These are phyloP conservation scores for Lophius americanus DNA, from an alignment of 2,797 vertebrate species.

Conservation along the genomic window DNA sequence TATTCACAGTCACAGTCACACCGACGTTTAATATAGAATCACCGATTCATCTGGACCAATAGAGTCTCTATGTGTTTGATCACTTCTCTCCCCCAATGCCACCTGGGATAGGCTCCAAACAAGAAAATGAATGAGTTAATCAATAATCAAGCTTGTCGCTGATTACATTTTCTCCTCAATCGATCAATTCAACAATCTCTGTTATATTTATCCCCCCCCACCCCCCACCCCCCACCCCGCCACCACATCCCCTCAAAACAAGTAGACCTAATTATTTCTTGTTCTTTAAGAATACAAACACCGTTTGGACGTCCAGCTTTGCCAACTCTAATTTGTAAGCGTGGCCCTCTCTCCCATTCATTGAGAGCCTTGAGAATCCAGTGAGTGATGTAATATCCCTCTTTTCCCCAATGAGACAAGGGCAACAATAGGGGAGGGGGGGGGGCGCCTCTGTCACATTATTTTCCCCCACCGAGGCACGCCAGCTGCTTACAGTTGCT, in stretches of 20 bases:
- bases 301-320: slow-evolving; percentile 55
- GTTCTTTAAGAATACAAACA: slow-evolving; percentile 35
- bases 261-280: slow-evolving; percentile 22
- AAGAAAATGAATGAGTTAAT: no score
- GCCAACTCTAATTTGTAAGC: slow-evolving; percentile 58
- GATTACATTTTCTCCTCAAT: no score
- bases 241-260: not conserved
- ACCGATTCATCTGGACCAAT: no score
- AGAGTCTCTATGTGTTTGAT: no score
- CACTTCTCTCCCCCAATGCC: no score
- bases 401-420: slow-evolving; percentile 77
- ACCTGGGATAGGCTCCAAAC: no score
- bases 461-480: slow-evolving; percentile 77
- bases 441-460: slow-evolving; percentile 78
- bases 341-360: slow-evolving; percentile 42
- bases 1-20: no score
- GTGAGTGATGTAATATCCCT: slow-evolving; percentile 76
- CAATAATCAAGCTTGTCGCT: no score
- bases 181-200: no score
- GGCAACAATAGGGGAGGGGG: slow-evolving; percentile 69
- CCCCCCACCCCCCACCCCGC: no score
- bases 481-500: slow-evolving; percentile 86
- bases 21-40: no score
- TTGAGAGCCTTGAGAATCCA: slow-evolving; percentile 49
- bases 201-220: no score